These are phyloP conservation scores for Pimpla rufipes DNA, from an alignment of 2,888 invertebrate genomes.

Conservation along the genomic window DNA sequence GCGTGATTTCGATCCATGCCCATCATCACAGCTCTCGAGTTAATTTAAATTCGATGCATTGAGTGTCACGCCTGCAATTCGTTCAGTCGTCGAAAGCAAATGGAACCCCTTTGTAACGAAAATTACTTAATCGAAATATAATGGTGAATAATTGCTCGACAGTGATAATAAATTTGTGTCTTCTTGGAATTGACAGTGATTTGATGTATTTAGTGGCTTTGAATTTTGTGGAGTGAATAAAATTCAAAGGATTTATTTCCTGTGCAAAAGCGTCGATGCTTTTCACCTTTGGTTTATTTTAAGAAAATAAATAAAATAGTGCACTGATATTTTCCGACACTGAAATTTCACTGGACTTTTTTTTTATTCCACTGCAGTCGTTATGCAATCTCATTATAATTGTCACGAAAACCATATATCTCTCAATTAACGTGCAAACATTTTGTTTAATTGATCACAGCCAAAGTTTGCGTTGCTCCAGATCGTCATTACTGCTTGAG, in stretches of 20 bases:
- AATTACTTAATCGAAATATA: too few species aligned
- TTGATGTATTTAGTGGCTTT: neutral
- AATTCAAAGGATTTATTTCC: neutral
- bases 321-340: too few species aligned
- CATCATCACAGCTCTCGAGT: neutral
- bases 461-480: neutral
- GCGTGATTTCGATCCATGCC: conserved; percentile 28
- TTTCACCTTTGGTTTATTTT: too few species aligned
- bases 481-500: neutral
- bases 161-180: neutral
- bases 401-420: neutral
- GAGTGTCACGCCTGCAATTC: neutral
- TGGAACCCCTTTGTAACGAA: neutral
- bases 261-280: neutral
- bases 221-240: neutral
- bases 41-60: neutral
- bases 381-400: neutral
- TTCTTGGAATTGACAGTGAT: neutral
- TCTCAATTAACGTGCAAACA: neutral
- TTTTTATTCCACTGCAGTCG: neutral
- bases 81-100: neutral
- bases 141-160: neutral
- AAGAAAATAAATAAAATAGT: too few species aligned
- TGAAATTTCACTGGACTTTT: neutral
- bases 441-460: neutral